Conservation (phyloP, 1,140 invertebrate species). For the Galendromus occidentalis region DNA sequence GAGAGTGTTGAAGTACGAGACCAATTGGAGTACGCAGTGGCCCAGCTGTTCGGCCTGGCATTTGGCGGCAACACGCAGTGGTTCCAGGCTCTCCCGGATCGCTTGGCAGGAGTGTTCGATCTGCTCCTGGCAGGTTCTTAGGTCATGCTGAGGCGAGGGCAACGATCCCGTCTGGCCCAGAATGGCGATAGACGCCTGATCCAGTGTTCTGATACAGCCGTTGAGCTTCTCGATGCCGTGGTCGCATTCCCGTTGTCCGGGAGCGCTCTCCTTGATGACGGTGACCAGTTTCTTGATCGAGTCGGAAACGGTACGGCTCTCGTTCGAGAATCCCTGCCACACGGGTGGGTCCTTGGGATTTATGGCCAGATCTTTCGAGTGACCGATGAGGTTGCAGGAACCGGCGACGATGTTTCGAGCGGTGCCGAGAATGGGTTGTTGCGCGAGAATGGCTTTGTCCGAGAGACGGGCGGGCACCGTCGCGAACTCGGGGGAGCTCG, state of each 20-base stretch:
- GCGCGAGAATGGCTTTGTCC: constrained; percentile 41
- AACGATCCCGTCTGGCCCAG: constrained; percentile 46
- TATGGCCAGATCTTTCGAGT: constrained; percentile 69
- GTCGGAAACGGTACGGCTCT: constrained; percentile 85
- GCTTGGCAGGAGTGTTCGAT: constrained; percentile 45
- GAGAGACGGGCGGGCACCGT: constrained; percentile 78
- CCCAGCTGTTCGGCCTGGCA: constrained; percentile 81
- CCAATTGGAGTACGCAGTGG: constrained; percentile 56
- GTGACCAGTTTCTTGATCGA: constrained; percentile 81
- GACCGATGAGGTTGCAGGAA: constrained; percentile 68
- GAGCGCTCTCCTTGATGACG: constrained; percentile 75
- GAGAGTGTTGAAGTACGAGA: constrained; percentile 61
- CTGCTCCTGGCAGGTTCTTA: constrained; percentile 48
- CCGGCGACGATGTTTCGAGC: constrained; percentile 58
- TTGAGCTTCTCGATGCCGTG: constrained; percentile 55
- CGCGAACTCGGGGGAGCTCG: constrained; percentile 75
- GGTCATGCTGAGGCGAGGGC: constrained; percentile 6
- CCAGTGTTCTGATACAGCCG: constrained; percentile 52
- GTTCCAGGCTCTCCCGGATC: constrained; percentile 56
- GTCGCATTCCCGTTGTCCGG: constrained; percentile 82
- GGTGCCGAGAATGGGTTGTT: constrained; percentile 67
- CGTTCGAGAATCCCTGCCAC: constrained; percentile 76
- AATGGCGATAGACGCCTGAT: constrained; percentile 63
- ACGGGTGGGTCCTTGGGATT: constrained; percentile 73
- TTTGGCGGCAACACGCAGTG: constrained; percentile 56